Evolutionary conservation across 2,888 invertebrate genomes (phyloP).

Genomic region (Trypoxylon attenuatum): DNA sequence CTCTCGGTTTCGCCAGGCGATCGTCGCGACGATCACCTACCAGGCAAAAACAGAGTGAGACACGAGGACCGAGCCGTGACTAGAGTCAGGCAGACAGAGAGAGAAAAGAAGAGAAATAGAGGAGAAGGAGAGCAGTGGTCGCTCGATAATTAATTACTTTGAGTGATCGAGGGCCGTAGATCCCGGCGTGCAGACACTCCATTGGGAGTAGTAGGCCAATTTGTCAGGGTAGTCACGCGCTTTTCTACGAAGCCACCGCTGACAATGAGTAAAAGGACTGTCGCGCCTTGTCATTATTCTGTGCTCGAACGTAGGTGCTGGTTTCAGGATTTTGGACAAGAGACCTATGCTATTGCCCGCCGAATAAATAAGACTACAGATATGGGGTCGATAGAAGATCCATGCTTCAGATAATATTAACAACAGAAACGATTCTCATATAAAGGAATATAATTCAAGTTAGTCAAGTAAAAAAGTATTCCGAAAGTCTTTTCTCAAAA

Average conservation of each 20-base stretch:
- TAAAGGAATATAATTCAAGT: too few species aligned
- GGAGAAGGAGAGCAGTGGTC: not conserved
- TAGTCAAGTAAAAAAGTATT: too few species aligned
- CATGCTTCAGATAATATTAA: too few species aligned
- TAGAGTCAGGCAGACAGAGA: not conserved
- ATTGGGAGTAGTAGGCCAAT: constrained; percentile 53
- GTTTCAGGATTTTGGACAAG: too few species aligned
- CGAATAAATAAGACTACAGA: too few species aligned
- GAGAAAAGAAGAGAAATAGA: too few species aligned
- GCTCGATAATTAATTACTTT: constrained; percentile 56
- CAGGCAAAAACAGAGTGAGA: constrained; percentile 41
- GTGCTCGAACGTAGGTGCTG: constrained; percentile 28
- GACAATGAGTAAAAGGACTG: constrained; percentile 44
- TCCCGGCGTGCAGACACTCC: constrained; percentile 48
- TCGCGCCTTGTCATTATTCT: constrained; percentile 50
- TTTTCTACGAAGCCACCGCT: constrained; percentile 47
- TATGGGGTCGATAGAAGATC: too few species aligned
- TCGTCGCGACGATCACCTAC: constrained; percentile 55
- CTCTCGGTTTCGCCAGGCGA: constrained; percentile 25
- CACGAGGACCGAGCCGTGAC: too few species aligned
- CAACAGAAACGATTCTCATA: too few species aligned
- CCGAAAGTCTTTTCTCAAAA: too few species aligned
- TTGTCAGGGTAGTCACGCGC: constrained; percentile 56
- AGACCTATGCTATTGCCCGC: too few species aligned
- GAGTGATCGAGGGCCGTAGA: constrained; percentile 59